These are phyloP conservation scores for Drosophila nigricruria DNA, from an alignment of 2,888 invertebrate genomes.

Conservation along the genomic window DNA sequence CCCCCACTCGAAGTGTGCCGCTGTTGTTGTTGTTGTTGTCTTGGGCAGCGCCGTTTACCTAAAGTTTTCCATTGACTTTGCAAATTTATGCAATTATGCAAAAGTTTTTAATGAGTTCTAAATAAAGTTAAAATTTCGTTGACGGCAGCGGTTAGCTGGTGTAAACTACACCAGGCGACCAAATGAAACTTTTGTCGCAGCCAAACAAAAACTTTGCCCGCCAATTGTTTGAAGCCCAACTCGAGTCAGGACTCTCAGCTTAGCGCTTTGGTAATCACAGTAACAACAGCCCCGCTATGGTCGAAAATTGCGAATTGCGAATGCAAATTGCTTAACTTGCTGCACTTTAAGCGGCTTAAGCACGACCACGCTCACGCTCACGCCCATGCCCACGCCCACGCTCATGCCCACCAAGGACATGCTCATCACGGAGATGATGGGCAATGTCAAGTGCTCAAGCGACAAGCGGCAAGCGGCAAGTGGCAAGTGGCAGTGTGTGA, in stretches of 20 bases:
- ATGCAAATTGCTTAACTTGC: slow-evolving; percentile 44
- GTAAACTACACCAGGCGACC: slow-evolving; percentile 67
- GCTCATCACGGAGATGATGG: slow-evolving; percentile 56
- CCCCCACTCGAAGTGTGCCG: neutral
- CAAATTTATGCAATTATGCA: slow-evolving; percentile 80
- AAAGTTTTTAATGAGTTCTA: slow-evolving; percentile 80
- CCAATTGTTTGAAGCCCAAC: slow-evolving; percentile 17
- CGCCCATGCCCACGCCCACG: slow-evolving; percentile 15
- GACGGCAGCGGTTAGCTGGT: slow-evolving; percentile 64
- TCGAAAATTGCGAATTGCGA: slow-evolving; percentile 41
- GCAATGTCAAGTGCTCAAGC: slow-evolving; percentile 46
- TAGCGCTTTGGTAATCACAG: slow-evolving; percentile 64
- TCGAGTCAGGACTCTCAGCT: slow-evolving; percentile 5
- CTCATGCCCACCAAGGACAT: slow-evolving; percentile 23
- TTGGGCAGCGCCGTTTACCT: slow-evolving; percentile 28
- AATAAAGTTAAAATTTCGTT: slow-evolving; percentile 76
- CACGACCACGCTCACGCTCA: slow-evolving; percentile 4
- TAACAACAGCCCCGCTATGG: slow-evolving; percentile 20
- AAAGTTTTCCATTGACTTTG: slow-evolving; percentile 75
- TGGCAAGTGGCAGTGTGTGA: slow-evolving; percentile 41
- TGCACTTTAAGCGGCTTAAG: slow-evolving; percentile 56
- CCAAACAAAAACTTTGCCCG: slow-evolving; percentile 40
- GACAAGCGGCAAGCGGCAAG: slow-evolving; percentile 9
- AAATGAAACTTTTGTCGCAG: slow-evolving; percentile 63
- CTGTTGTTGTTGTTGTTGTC: slow-evolving; percentile 13